phyloP scores from a whole-genome alignment of 2,797 vertebrate species.

The Mus spretus region DNA sequence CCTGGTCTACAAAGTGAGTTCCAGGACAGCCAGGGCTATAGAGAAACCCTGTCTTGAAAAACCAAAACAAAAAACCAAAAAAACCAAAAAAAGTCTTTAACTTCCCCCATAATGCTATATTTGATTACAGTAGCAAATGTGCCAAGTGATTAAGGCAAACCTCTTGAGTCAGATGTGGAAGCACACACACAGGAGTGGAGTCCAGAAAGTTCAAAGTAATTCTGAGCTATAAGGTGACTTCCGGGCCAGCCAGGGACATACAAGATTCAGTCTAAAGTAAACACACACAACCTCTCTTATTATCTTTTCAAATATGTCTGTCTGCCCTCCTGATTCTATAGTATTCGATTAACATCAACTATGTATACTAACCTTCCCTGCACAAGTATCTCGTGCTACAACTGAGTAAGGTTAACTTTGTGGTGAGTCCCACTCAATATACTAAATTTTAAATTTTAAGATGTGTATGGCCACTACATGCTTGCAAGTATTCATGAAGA shows the following conservation, averaged over 20 bases:
- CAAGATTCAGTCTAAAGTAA: too few relatives aligned
- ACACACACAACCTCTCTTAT: neutral
- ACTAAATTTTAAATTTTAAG: neutral
- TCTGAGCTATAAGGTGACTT: neutral
- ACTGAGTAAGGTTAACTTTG: neutral
- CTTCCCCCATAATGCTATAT: neutral
- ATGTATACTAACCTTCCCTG: neutral
- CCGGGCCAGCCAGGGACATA: neutral
- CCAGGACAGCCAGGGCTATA: too few relatives aligned
- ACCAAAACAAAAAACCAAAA: too few relatives aligned
- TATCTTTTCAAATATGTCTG: constrained; percentile 18
- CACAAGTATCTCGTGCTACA: neutral
- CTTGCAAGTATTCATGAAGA: neutral
- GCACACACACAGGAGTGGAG: neutral
- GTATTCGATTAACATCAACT: neutral
- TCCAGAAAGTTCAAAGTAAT: neutral
- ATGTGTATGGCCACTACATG: neutral
- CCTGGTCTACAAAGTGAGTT: too few relatives aligned
- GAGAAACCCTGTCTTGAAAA: too few relatives aligned
- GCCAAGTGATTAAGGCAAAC: neutral
- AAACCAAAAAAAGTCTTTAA: neutral
- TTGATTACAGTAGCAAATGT: neutral
- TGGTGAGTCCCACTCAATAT: neutral
- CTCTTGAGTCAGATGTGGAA: neutral
- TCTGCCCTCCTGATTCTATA: neutral